phyloP scores from a whole-genome alignment of 2,113 vertebrate genomes.

The Notechis scutatus region DNA sequence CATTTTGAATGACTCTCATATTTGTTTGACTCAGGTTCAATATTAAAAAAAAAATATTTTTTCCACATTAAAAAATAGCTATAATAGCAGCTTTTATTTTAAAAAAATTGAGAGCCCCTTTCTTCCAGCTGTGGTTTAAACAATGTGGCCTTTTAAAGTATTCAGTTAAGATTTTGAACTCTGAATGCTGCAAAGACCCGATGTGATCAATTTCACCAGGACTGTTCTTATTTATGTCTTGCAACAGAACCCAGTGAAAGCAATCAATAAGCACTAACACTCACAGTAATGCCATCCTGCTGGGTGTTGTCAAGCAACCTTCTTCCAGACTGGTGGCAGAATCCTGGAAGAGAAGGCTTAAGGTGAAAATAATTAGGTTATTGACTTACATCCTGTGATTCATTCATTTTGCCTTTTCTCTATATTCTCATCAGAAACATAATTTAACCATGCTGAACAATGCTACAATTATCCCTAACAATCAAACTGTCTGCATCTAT shows the following conservation, averaged over 20 bases:
- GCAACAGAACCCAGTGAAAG: slow-evolving; percentile 51
- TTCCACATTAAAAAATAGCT: background rate
- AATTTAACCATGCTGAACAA: slow-evolving; percentile 10
- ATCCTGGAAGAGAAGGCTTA: slow-evolving; percentile 49
- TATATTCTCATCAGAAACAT: slow-evolving; percentile 40
- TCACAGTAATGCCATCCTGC: slow-evolving; percentile 61
- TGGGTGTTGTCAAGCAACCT: slow-evolving; percentile 49
- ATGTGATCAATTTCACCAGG: slow-evolving; percentile 58
- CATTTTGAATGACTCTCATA: background rate
- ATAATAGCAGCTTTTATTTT: slow-evolving; percentile 12
- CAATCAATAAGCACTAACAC: slow-evolving; percentile 62
- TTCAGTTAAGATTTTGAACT: slow-evolving; percentile 43
- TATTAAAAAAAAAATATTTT: background rate
- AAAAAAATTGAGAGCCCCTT: slow-evolving; percentile 34
- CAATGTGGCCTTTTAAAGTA: slow-evolving; percentile 45
- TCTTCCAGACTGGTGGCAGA: slow-evolving; percentile 55
- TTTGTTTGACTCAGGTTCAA: background rate
- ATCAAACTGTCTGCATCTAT: background rate
- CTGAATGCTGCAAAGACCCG: slow-evolving; percentile 46
- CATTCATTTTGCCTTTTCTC: slow-evolving; percentile 50
- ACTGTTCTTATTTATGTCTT: slow-evolving; percentile 53
- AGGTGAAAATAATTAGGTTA: slow-evolving; percentile 55
- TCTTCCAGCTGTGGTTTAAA: slow-evolving; percentile 47
- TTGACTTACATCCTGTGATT: slow-evolving; percentile 57
- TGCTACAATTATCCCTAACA: slow-evolving; percentile 9